Evolutionary conservation across 2,888 invertebrate species (phyloP), one percentile per base, ranked within the genome.

Genomic region (Ophion obscuratus): DNA sequence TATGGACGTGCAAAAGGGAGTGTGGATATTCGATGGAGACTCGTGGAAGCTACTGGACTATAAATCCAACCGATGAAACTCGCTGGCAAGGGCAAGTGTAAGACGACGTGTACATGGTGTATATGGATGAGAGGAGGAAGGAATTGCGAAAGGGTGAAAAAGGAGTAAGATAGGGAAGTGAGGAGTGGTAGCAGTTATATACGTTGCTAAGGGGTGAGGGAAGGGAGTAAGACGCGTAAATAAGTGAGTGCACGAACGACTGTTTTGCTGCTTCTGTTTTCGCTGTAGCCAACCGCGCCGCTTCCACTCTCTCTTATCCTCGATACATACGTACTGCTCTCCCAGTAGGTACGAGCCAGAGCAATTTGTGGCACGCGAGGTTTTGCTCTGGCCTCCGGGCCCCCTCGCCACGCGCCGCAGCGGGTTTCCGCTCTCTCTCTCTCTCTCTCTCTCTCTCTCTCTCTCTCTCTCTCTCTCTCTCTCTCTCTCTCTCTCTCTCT

Each of bases 301-400:
- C 44, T 44, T 31, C 61, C 61, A 62, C 44, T 44, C 20, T 70
- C 68, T 78, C 76, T 44, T 40, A 64, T 64, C 67, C 83, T 44
- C 62, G 87, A 88, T 78, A 77, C 81, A 79, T 80, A 67, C 73
- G 80, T 68, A 76, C 83, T 73, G 59, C 73, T 84, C 77, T 85
- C 75, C 89, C 87, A 82, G 24, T 24, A 24, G 24, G 83, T 87
- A 87, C 88, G 88, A 90, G 90, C 88, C 83, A 79, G 88, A 90
- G 92, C 91, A 92, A 92, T 92, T 92, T 92, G 92, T 90, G 92
- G 92, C 92, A 92, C 92, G 92, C 92, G 92, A 92, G 92, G 89
- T 90, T 86, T 92, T 87, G 89, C 90, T 85, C 88, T 88, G 86
- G 91, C 91, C 90, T 87, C 82, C 83, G 86, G 88, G 88, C 77